These are phyloP conservation scores for Koerneria pararmatus DNA, from an alignment of 2,888 invertebrate genomes.

Conservation along the genomic window DNA sequence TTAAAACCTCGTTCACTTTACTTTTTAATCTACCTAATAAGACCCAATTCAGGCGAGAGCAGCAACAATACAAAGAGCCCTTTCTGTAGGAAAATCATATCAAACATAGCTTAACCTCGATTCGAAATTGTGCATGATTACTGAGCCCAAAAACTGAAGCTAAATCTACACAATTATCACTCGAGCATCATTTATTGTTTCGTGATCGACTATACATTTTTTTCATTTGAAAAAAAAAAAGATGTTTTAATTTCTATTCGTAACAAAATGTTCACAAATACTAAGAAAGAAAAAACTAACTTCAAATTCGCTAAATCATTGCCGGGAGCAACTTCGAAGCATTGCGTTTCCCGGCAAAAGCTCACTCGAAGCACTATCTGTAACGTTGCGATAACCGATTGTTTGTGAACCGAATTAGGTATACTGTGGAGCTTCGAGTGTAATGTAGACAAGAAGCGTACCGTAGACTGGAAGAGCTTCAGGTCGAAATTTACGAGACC, in stretches of 20 bases:
- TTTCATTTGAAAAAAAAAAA: no score
- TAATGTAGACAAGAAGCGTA: background rate
- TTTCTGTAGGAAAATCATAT: no score
- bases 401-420: background rate
- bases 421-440: background rate
- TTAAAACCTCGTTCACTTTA: slow-evolving; percentile 10
- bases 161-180: no score
- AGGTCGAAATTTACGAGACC: slow-evolving; percentile 8
- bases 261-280: no score
- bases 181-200: no score
- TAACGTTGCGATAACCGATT: background rate
- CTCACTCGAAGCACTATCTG: slow-evolving; percentile 18
- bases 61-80: no score
- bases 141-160: no score
- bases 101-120: no score
- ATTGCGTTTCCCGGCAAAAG: slow-evolving; percentile 1
- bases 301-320: no score
- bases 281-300: no score
- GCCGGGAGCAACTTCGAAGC: background rate
- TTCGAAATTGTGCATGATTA: background rate
- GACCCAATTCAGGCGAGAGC: background rate
- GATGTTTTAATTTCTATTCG: no score
- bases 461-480: background rate
- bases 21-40: background rate
- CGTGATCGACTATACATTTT: no score